Evolutionary conservation across 2,797 vertebrate species (phyloP), one percentile per base, ranked within the genome.

Genomic region (Ara ararauna): DNA sequence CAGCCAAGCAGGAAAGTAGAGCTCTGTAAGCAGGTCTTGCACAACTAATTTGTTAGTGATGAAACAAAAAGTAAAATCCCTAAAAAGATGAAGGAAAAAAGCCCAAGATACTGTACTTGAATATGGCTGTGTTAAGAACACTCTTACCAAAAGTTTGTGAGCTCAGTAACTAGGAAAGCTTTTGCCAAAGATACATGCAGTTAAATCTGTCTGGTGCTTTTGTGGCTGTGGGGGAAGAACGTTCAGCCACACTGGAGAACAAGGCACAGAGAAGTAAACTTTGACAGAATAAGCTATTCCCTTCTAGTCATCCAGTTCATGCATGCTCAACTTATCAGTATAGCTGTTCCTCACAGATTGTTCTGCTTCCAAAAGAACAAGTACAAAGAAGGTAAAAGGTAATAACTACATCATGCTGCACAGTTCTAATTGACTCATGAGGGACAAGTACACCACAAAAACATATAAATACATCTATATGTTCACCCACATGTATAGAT

Each of bases 201-300:
- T 85, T 42, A 75, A 79, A 58, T 58, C 50, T 89, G 48, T 67
- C 72, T 9, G n/a, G 34, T 82, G 44, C 26, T 71, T 77, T 64
- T 83, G 60, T 40, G 82, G 54, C 70, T 90, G 45, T 76, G 36
- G 40, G 54, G 36, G 44, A 18, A 93, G 89, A 94, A 24, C 64
- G 11, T 23, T 78, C 58, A 58, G 42, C 38, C n/a, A 45, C 7
- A 4, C 17, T 32, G 70, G 38, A 88, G 61, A 86, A n/a, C 20
- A 66, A 84, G 66, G 85, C n/a, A 67, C 51, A 75, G 26, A 84
- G 53, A 76, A 86, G 74, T 16, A 68, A 89, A 72, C 26, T 54
- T 64, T 44, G 45, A 36, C 24, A 84, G 73, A 76, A 90, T n/a
- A 51, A 89, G 66, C 74, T 90, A 48, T 29, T 77, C 71, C 29